These are phyloP conservation scores for Aspidapion aeneum DNA, from an alignment of 2,888 invertebrate species.

Conservation along the genomic window DNA sequence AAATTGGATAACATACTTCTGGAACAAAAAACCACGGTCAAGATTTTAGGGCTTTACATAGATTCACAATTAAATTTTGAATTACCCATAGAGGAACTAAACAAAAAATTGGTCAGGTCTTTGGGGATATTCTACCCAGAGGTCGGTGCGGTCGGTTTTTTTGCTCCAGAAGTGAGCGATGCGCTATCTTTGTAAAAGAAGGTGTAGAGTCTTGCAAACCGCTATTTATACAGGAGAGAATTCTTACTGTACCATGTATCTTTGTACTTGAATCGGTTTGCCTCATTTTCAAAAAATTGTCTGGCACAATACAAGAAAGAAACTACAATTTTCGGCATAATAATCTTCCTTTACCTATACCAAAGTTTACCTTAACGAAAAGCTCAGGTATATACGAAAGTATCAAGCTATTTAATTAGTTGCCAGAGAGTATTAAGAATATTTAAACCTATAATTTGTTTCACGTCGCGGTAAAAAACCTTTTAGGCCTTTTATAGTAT, in stretches of 20 bases:
- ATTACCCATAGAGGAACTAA: too few relatives aligned
- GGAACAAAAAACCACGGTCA: too few relatives aligned
- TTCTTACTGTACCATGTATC: constrained; percentile 12
- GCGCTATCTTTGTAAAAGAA: not conserved
- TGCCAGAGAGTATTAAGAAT: not conserved
- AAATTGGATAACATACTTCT: too few relatives aligned
- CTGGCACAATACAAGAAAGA: not conserved
- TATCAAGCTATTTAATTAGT: not conserved
- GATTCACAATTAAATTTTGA: too few relatives aligned
- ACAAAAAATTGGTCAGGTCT: too few relatives aligned
- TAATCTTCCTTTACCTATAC: not conserved
- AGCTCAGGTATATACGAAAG: not conserved
- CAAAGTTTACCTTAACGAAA: not conserved
- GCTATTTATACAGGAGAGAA: constrained; percentile 7
- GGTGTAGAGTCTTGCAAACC: not conserved
- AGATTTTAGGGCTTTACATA: too few relatives aligned
- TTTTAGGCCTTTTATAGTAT: not conserved
- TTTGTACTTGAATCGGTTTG: not conserved
- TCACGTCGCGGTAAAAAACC: not conserved
- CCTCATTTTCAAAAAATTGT: not conserved
- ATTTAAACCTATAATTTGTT: not conserved
- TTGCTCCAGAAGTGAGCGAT: too few relatives aligned
- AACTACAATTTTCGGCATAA: not conserved
- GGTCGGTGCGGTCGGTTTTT: too few relatives aligned
- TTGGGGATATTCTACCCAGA: too few relatives aligned